Conservation (phyloP, 1,140 invertebrate species). For the Atta texana region DNA sequence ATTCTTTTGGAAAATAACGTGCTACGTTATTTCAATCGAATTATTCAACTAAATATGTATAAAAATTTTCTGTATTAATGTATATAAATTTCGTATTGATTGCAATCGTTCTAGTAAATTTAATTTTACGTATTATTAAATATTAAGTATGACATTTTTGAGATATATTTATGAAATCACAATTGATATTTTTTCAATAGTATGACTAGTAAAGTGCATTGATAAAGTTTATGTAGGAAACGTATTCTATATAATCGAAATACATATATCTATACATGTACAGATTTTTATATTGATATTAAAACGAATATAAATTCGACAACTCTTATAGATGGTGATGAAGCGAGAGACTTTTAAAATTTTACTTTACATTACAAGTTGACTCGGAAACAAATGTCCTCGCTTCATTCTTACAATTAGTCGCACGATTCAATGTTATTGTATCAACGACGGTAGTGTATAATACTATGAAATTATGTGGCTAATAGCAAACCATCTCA, state of each 20-base stretch:
- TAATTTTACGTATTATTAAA: not conserved
- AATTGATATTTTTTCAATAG: not conserved
- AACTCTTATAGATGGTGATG: not conserved
- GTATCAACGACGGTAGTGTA: constrained; percentile 45
- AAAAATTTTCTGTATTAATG: too few relatives aligned
- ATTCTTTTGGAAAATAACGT: too few relatives aligned
- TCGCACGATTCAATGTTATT: constrained; percentile 41
- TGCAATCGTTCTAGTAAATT: too few relatives aligned
- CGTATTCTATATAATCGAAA: not conserved
- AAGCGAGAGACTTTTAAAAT: not conserved
- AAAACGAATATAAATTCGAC: not conserved
- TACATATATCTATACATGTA: not conserved
- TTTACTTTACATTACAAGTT: not conserved
- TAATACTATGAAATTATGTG: constrained; percentile 41
- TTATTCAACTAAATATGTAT: too few relatives aligned
- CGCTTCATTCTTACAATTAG: not conserved
- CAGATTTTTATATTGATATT: not conserved
- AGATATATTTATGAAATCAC: not conserved
- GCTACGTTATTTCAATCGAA: too few relatives aligned
- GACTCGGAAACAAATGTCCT: constrained; percentile 15
- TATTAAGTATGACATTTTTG: not conserved
- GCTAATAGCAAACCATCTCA: constrained; percentile 10
- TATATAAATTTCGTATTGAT: too few relatives aligned
- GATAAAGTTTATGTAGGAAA: not conserved
- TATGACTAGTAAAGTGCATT: not conserved